These are phyloP conservation scores for Varecia variegata DNA, from an alignment of 2,797 vertebrate genomes.

Conservation along the genomic window DNA sequence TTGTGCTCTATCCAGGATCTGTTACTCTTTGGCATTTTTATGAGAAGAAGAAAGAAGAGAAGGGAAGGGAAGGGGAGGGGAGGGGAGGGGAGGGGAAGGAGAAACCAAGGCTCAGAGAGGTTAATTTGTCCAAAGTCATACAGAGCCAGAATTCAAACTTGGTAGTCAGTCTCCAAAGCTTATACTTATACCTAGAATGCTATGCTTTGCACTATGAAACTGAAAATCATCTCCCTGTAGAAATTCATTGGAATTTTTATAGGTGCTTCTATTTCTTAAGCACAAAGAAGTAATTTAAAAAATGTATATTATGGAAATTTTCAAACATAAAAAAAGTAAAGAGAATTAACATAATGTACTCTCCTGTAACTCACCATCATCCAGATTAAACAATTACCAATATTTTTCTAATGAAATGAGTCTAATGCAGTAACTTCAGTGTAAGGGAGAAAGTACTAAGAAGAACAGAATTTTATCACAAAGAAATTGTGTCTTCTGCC, in stretches of 20 bases:
- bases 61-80: background rate
- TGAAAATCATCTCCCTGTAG: background rate
- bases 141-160: constrained; percentile 8
- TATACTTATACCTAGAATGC: background rate
- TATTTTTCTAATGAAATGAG: constrained; percentile 3
- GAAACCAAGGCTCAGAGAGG: background rate
- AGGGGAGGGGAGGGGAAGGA: background rate
- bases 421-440: background rate
- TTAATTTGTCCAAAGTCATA: background rate
- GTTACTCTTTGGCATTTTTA: background rate
- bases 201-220: background rate
- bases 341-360: background rate
- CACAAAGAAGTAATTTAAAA: background rate
- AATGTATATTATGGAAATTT: background rate
- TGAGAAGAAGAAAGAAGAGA: background rate
- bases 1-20: background rate
- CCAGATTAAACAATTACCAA: background rate
- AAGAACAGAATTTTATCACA: background rate
- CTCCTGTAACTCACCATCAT: background rate
- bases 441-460: background rate
- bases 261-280: background rate
- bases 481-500: background rate
- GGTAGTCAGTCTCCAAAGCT: background rate
- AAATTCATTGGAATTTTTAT: background rate
- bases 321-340: background rate